Evolutionary conservation across 2,888 invertebrate genomes (phyloP), one percentile per base, ranked within the genome.

Genomic region (Xanthorhoe designata): DNA sequence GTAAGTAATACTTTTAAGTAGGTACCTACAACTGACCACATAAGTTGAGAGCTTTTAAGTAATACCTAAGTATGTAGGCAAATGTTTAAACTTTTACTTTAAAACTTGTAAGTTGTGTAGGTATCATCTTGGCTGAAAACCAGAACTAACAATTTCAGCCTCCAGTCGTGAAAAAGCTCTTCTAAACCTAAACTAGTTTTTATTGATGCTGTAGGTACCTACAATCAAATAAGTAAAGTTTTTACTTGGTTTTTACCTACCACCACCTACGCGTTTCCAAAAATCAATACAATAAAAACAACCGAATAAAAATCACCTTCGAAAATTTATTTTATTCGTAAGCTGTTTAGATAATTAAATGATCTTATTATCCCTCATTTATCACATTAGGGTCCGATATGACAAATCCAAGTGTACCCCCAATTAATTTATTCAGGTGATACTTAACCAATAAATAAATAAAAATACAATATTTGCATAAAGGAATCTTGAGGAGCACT

Each of bases 401-500:
- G 90, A 85, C 91, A 87, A 83, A 84, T 77, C 78, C 76, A 72
- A 80, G 83, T 81, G 83, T 81, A 80, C 84, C 84, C 82, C 78
- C 85, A 82, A 91, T 92, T 91, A 86, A 92, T 92, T 82, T 86
- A 86, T 84, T 78, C 76, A 71, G 69, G 74, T 64, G 82, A 81
- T 85, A 87, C 32, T 29, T 61, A 82, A 80, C 45, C 35, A 59
- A 64, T 42, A 49, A 64, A 62, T 54, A 66, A 61, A 58, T 51
- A 55, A 55, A 59, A 65, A 65, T 57, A 52, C 74, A 82, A 82
- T 86, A 90, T 91, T 91, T 89, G 89, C 92, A 89, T 91, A 87
- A 87, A 88, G 84, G 84, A 81, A 85, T 84, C 90, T 81, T 88
- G 90, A 90, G 91, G 86, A 90, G 90, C 90, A 79, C 82, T 88